Conservation (phyloP, 2,888 invertebrate species). For the Nomada fabriciana region DNA sequence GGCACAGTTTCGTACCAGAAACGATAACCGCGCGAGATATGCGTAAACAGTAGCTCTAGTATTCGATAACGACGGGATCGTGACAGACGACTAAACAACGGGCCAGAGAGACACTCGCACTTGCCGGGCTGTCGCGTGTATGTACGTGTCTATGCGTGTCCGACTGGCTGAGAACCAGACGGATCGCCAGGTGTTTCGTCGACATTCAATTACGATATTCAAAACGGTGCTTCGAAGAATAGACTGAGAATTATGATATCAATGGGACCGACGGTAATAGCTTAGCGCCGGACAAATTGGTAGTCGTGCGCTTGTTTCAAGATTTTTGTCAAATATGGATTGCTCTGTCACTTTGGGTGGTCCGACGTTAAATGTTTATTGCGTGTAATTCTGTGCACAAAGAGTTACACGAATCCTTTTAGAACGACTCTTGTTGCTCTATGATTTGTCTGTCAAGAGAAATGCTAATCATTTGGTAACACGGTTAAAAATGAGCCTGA, state of each 20-base stretch:
- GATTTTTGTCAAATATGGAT: not conserved
- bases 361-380: not conserved
- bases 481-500: not conserved
- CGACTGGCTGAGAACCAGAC: conserved; percentile 21
- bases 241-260: conserved; percentile 10
- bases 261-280: not conserved
- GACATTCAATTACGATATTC: conserved; percentile 27
- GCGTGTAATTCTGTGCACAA: no score
- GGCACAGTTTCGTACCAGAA: conserved; percentile 21
- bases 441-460: conserved; percentile 3
- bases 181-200: conserved; percentile 43
- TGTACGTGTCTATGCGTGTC: not conserved
- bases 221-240: not conserved
- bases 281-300: not conserved
- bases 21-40: conserved; percentile 68
- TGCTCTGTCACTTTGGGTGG: no score
- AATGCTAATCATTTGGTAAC: not conserved
- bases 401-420: not conserved
- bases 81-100: conserved; percentile 45
- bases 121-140: not conserved
- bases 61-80: conserved; percentile 55
- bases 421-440: not conserved
- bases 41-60: conserved; percentile 68
- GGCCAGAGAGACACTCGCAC: not conserved
- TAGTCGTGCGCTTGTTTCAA: not conserved